phyloP scores from a whole-genome alignment of 2,113 vertebrate genomes.

The Vimba vimba region DNA sequence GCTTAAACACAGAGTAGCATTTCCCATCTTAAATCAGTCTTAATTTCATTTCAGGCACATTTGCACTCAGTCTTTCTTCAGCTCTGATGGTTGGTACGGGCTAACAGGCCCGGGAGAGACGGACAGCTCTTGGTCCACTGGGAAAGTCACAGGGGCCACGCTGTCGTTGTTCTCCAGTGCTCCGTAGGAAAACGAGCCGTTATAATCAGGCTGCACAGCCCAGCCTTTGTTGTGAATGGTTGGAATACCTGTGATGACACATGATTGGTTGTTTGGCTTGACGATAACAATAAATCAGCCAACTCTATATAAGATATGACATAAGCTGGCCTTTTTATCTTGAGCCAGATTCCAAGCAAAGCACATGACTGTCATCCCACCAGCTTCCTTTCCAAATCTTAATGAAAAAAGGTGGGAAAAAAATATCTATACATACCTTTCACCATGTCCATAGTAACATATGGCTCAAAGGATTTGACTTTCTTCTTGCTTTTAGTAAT shows the following conservation, averaged over 20 bases:
- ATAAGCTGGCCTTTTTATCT: neutral
- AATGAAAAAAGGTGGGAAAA: neutral
- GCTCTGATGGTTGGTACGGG: constrained; percentile 72
- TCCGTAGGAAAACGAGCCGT: constrained; percentile 91
- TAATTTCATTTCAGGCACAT: neutral
- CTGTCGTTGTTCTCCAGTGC: constrained; percentile 89
- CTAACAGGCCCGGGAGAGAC: constrained; percentile 54
- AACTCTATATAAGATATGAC: neutral
- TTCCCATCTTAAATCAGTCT: neutral
- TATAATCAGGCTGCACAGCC: constrained; percentile 87
- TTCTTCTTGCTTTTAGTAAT: constrained; percentile 89
- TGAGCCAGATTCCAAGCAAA: neutral
- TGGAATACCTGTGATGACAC: constrained; percentile 80
- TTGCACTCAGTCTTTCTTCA: constrained; percentile 77
- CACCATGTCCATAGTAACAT: constrained; percentile 92
- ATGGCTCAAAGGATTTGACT: constrained; percentile 88
- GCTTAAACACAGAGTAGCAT: neutral
- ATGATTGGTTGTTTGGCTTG: neutral
- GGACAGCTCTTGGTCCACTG: constrained; percentile 76
- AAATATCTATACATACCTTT: constrained; percentile 79
- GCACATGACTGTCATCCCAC: too few species aligned
- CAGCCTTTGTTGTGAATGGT: constrained; percentile 89
- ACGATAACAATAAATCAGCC: neutral
- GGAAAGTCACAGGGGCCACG: constrained; percentile 77
- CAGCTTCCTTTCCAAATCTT: neutral